Conservation (phyloP, 2,113 vertebrate genomes). For the Pachycephala philippinensis region DNA sequence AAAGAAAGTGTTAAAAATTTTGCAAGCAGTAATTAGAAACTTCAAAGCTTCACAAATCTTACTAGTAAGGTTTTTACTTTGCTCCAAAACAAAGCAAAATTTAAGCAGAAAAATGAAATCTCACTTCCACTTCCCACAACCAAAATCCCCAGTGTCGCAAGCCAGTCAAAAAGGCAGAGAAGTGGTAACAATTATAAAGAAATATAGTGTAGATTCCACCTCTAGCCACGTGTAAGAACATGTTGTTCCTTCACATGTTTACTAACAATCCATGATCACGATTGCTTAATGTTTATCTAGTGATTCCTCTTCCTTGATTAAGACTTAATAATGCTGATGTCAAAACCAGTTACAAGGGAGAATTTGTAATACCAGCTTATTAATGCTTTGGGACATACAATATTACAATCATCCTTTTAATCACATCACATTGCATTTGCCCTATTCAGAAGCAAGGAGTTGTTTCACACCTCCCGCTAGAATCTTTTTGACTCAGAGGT, state of each 20-base stretch:
- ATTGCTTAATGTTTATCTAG: conserved; percentile 30
- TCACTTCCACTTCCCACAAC: accelerated
- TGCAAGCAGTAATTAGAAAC: neutral
- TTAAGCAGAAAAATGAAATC: neutral
- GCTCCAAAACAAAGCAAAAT: neutral
- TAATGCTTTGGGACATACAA: conserved; percentile 27
- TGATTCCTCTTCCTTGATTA: conserved; percentile 56
- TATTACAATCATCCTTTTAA: conserved; percentile 50
- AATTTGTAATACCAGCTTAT: conserved; percentile 42
- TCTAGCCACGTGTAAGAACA: neutral
- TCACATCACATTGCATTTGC: conserved; percentile 16
- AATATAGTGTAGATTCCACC: neutral
- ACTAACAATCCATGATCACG: conserved; percentile 20
- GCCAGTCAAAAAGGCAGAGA: neutral
- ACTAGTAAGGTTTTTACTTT: neutral
- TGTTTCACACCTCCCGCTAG: neutral
- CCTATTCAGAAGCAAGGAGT: neutral
- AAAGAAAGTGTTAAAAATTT: neutral
- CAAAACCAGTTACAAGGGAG: conserved; percentile 40
- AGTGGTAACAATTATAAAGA: neutral
- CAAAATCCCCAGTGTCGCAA: neutral
- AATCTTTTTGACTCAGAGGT: neutral
- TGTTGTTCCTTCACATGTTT: neutral
- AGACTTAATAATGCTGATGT: conserved; percentile 52
- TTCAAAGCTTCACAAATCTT: neutral